Evolutionary conservation across 2,797 vertebrate species (phyloP).

Genomic region (Peromyscus eremicus): DNA sequence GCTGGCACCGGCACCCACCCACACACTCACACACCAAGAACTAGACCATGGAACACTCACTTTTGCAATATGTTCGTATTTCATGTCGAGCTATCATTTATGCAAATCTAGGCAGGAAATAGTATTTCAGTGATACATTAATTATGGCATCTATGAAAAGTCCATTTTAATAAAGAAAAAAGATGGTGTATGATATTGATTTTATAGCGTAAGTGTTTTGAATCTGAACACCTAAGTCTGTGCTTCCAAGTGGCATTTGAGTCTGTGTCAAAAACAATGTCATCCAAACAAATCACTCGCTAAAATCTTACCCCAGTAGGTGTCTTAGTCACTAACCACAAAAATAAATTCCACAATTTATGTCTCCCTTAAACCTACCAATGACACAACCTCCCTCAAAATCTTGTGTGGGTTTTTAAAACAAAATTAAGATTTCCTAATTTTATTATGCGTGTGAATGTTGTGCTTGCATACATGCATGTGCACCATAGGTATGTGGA

Average conservation of each 20-base stretch:
- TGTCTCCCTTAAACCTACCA: not conserved
- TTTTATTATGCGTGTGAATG: not conserved
- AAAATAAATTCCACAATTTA: not conserved
- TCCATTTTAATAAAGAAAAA: not conserved
- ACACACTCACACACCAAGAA: not conserved
- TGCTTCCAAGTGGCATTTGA: not conserved
- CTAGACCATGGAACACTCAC: not conserved
- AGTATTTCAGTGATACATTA: not conserved
- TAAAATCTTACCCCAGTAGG: not conserved
- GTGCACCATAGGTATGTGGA: not conserved
- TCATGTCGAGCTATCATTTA: not conserved
- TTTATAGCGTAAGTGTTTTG: not conserved
- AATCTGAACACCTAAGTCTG: not conserved
- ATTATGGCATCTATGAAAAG: constrained; percentile 21
- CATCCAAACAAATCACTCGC: not conserved
- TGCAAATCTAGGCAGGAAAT: not conserved
- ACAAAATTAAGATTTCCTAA: not conserved
- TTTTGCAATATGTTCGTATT: not conserved
- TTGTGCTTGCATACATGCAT: not conserved
- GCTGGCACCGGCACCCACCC: not conserved
- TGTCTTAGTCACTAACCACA: not conserved
- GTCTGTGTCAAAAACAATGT: constrained; percentile 2
- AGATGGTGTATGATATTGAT: not conserved
- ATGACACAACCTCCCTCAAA: not conserved
- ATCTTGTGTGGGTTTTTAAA: not conserved